Evolutionary conservation across 1,140 invertebrate genomes (phyloP).

Genomic region (Mylabris phalerata): DNA sequence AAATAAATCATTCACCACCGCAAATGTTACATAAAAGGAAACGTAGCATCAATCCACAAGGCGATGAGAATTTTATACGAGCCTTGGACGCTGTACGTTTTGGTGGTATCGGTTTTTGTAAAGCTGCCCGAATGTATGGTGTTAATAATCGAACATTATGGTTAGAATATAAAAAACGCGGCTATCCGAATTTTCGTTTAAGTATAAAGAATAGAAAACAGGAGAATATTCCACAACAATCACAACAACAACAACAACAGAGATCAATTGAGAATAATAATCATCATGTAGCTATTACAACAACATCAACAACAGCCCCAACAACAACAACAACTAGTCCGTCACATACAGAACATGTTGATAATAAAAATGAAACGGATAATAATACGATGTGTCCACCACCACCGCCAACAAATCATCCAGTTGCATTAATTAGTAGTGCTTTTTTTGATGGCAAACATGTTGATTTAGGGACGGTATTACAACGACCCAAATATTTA

Average conservation of each 20-base stretch:
- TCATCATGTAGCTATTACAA: conserved; percentile 41
- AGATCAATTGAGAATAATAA: conserved; percentile 12
- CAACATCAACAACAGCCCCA: conserved; percentile 48
- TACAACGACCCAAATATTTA: conserved; percentile 47
- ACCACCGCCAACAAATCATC: conserved; percentile 37
- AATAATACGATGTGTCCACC: background rate
- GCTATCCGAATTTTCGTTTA: conserved; percentile 67
- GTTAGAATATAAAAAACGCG: conserved; percentile 76
- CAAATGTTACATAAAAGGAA: conserved; percentile 47
- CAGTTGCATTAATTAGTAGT: conserved; percentile 44
- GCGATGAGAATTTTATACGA: conserved; percentile 69
- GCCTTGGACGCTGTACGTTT: conserved; percentile 71
- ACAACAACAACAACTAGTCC: conserved; percentile 42
- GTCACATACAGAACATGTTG: conserved; percentile 42
- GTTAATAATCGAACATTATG: conserved; percentile 78
- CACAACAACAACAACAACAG: conserved; percentile 43
- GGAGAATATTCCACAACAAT: conserved; percentile 42
- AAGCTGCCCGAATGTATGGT: conserved; percentile 71
- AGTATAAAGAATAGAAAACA: conserved; percentile 65
- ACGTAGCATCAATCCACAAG: conserved; percentile 61
- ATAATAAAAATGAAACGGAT: conserved; percentile 4
- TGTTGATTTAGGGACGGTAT: conserved; percentile 46
- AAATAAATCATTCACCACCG: conserved; percentile 31
- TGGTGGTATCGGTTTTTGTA: conserved; percentile 79
- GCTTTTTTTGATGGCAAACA: conserved; percentile 53